A percentile compares a stretch with the other conserved stretches of the same genome.
phyloP scores from a whole-genome alignment of 1,140 invertebrate species.

The Centruroides sculpturatus region DNA sequence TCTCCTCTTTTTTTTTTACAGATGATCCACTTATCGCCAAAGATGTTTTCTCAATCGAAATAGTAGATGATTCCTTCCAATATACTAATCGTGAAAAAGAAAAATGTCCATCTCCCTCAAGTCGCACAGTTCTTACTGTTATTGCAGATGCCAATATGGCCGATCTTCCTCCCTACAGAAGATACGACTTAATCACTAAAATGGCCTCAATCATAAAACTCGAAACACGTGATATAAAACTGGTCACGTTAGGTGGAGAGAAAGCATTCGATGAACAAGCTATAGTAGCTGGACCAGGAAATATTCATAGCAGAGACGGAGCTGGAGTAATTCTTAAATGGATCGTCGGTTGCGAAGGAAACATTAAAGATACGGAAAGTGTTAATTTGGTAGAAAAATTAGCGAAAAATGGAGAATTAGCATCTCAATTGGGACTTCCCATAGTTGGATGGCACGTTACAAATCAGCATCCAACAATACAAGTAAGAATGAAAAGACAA shows the following conservation, averaged over 20 bases:
- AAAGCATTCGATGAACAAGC: constrained; percentile 30
- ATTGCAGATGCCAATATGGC: neutral
- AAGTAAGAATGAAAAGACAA: constrained; percentile 29
- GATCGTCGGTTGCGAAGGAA: constrained; percentile 52
- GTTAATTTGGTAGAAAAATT: constrained; percentile 43
- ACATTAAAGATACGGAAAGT: constrained; percentile 31
- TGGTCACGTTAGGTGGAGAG: constrained; percentile 20
- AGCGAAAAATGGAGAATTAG: constrained; percentile 44
- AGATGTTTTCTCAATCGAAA: constrained; percentile 41
- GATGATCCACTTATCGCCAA: constrained; percentile 15
- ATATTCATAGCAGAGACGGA: constrained; percentile 32
- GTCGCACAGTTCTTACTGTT: neutral
- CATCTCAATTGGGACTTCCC: constrained; percentile 41
- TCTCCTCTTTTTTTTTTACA: neutral
- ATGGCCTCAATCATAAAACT: constrained; percentile 2
- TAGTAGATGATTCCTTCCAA: constrained; percentile 22
- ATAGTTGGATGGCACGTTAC: constrained; percentile 46
- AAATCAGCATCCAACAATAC: constrained; percentile 3
- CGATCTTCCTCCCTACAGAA: neutral
- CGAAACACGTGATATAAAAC: neutral
- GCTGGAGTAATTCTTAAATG: constrained; percentile 38
- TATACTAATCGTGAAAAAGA: no score
- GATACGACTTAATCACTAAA: constrained; percentile 33
- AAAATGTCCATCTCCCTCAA: neutral
- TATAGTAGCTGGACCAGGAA: constrained; percentile 42